These are phyloP conservation scores for Aegotheles bennettii DNA, from an alignment of 2,113 vertebrate species.

Conservation along the genomic window DNA sequence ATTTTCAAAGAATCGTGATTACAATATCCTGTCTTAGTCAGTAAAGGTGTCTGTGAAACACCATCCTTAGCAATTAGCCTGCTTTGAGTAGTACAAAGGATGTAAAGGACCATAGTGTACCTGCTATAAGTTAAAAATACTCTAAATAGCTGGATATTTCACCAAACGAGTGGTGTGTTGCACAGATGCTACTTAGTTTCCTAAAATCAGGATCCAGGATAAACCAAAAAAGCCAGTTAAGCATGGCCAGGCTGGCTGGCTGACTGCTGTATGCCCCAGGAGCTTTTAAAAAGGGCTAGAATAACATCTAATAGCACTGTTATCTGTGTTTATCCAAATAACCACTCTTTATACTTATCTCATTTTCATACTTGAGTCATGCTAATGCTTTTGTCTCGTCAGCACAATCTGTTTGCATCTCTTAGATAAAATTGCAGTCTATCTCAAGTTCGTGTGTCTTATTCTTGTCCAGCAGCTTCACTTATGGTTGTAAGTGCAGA, in stretches of 20 bases:
- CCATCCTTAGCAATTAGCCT: not conserved
- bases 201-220: rapidly evolving
- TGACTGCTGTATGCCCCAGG: rapidly evolving
- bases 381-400: not conserved
- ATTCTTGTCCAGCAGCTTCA: not conserved
- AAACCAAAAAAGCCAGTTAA: not conserved
- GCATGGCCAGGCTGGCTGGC: rapidly evolving
- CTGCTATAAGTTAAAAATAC: not conserved
- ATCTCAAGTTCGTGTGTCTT: not conserved
- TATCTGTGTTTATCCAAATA: not conserved
- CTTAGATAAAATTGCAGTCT: not conserved
- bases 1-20: not conserved
- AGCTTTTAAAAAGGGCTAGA: not conserved
- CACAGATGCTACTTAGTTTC: not conserved
- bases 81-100: rapidly evolving
- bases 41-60: not conserved
- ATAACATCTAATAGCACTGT: not conserved
- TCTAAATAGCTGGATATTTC: not conserved
- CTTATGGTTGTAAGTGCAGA: not conserved
- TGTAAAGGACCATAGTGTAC: rapidly evolving
- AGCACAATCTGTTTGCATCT: not conserved
- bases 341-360: not conserved
- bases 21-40: rapidly evolving
- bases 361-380: not conserved
- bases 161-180: not conserved